Evolutionary conservation across 1,140 invertebrate species (phyloP), one percentile per base, ranked within the genome.

Genomic region (Pseudomyrmex sp.): DNA sequence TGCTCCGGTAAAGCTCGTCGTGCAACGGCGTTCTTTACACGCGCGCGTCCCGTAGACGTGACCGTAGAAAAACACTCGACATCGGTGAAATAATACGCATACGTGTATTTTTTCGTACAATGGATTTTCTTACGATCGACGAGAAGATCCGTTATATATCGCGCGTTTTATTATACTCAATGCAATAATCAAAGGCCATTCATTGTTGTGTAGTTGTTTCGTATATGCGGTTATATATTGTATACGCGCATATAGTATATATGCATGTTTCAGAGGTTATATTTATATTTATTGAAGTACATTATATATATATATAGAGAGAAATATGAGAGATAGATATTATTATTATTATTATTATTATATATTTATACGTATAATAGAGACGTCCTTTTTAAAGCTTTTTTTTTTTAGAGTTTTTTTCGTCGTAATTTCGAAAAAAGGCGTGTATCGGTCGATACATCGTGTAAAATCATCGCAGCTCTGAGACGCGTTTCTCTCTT

Each of bases 181-280:
- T 90, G 92, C 91, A 92, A 91, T 92, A 90, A 92, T 92, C 90
- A 90, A 93, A 92, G 92, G 92, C 92, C 92, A 93, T 93, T 92
- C 88, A 91, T 91, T 91, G n/a, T 77, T 85, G 92, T 91, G 75
- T 92, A 91, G 84, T 84, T 90, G 69, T 90, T 89, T 85, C 73
- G n/a, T 65, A 56, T 59, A 74, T 35, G 35, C 35, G 35, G 5
- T 35, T 35, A 35, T 35, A 35, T 35, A 35, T 35, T 35, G 35
- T 73, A 68, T 70, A 61, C n/a, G 26, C 46, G 35, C 58, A 50
- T 52, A 3, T 26, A 18, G 26, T 52, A 12, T 26, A 18, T 23
- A 13, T 26, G 58, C 82, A 18, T 72, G 66, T 84, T 73, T 23
- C 35, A 58, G 20, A 65, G 73, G 79, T 66, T 54, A 88, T 87